phyloP scores from a whole-genome alignment of 2,888 invertebrate species.

The Pterostichus madidus region DNA sequence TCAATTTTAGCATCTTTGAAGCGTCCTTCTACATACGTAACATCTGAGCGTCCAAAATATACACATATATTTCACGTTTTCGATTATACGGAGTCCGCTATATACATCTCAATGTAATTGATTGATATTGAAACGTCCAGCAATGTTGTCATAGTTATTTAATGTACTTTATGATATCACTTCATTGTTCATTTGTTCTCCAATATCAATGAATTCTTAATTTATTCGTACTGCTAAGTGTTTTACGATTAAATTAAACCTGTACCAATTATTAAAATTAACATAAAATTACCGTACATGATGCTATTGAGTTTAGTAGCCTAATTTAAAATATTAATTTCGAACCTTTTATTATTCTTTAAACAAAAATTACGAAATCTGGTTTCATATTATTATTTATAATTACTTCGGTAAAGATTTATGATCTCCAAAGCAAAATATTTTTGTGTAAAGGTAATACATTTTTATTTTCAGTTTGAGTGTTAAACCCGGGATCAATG shows the following conservation, averaged over 20 bases:
- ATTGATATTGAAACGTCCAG: neutral
- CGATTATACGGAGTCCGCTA: conserved; percentile 2
- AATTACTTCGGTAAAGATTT: neutral
- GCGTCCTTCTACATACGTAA: neutral
- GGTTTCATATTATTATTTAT: neutral
- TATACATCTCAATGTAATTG: conserved; percentile 1
- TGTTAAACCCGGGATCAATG: too few relatives aligned
- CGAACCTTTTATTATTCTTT: neutral
- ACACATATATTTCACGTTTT: neutral
- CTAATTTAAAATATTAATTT: neutral
- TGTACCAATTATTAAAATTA: neutral
- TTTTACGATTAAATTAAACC: neutral
- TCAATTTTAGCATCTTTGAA: neutral
- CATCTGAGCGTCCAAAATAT: conserved; percentile 1
- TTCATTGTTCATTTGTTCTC: neutral
- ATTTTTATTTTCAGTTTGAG: too few relatives aligned
- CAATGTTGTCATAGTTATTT: neutral
- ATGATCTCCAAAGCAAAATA: neutral
- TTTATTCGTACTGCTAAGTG: neutral
- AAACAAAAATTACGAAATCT: neutral
- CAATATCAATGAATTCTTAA: neutral
- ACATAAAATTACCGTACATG: neutral
- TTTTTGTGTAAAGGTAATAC: too few relatives aligned
- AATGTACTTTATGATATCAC: neutral
- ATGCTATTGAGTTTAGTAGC: neutral